These are phyloP conservation scores for Botrylloides violaceus DNA, from an alignment of 23 tunicate genomes.

Conservation along the genomic window DNA sequence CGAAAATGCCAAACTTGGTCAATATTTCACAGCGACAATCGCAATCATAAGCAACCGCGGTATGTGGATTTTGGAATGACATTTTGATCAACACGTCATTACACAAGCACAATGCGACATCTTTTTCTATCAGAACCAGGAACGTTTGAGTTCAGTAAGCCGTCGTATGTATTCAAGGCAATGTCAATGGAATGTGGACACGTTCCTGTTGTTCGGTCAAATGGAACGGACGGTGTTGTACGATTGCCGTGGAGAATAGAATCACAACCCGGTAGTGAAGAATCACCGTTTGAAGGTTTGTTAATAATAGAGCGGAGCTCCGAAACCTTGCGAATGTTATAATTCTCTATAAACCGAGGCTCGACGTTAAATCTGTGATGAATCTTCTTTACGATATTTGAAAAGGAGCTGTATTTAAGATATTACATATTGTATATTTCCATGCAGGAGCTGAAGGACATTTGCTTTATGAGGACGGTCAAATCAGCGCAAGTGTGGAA, in stretches of 20 bases:
- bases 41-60: slow-evolving; percentile 78
- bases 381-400: too few species aligned
- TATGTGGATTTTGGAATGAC: slow-evolving; percentile 1
- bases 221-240: slow-evolving; percentile 91
- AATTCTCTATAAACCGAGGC: too few species aligned
- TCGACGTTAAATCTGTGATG: too few species aligned
- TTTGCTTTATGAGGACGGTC: slow-evolving; percentile 61
- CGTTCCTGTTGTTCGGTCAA: slow-evolving; percentile 77
- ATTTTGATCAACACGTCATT: not conserved
- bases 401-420: too few species aligned
- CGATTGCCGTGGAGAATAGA: slow-evolving; percentile 67
- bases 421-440: too few species aligned
- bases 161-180: slow-evolving; percentile 72
- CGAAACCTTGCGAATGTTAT: too few species aligned
- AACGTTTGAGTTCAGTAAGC: slow-evolving; percentile 89
- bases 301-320: too few species aligned
- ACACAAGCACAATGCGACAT: not conserved
- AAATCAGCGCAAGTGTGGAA: slow-evolving; percentile 70
- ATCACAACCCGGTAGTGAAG: slow-evolving; percentile 45
- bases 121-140: slow-evolving; percentile 54
- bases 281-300: slow-evolving; percentile 78
- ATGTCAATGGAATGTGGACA: slow-evolving; percentile 32
- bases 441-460: slow-evolving; percentile 62
- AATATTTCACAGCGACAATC: slow-evolving; percentile 41
- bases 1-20: slow-evolving; percentile 47